Evolutionary conservation across 2,113 vertebrate genomes (phyloP), one percentile per base, ranked within the genome.

Genomic region (Arothron firmamentum): DNA sequence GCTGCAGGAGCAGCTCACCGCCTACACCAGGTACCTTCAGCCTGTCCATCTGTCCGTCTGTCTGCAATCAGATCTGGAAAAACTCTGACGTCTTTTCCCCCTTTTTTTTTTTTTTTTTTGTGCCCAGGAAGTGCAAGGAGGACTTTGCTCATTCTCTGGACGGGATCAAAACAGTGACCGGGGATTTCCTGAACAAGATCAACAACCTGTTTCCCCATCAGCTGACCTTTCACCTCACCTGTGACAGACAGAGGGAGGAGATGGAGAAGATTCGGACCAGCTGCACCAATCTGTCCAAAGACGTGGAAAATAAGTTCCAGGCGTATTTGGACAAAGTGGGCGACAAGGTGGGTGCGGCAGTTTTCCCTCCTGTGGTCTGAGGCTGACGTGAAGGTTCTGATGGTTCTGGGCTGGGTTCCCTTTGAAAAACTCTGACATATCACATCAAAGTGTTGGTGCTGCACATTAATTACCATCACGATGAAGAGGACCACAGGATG

Each of bases 181-280:
- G 42, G 3, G 57, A 65, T 12, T 92, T 92, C 70, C 85, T 91
- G 61, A 52, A 52, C 17, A 85, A 81, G 59, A 91, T 92, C 53
- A 83, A 89, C 67, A 88, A 50, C 67, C 57, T 90, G 81, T 90
- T 90, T 50, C 80, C 88, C 5, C 70, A 85, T 51, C 74, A 83
- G 55, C 15, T 79, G 69, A 90, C 87, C 62, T 92, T 92, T 67
- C 88, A 90, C 74, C 87, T 92, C 62, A 88, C 88, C 70, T 92
- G 90, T 28, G 21, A 61, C 0, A 88, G 85, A n/a, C 91, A 92
- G 67, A 23, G 60, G 42, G 86, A 82, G 7, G 72, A 88, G 41
- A 62, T 84, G 83, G 77, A 84, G 20, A 66, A 66, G 59, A 88
- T 91, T 48, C 67, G 72, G 1, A 75, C 23, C 70, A 88, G 79